phyloP scores from a whole-genome alignment of 2,797 vertebrate genomes.

The Pipistrellus nathusii region DNA sequence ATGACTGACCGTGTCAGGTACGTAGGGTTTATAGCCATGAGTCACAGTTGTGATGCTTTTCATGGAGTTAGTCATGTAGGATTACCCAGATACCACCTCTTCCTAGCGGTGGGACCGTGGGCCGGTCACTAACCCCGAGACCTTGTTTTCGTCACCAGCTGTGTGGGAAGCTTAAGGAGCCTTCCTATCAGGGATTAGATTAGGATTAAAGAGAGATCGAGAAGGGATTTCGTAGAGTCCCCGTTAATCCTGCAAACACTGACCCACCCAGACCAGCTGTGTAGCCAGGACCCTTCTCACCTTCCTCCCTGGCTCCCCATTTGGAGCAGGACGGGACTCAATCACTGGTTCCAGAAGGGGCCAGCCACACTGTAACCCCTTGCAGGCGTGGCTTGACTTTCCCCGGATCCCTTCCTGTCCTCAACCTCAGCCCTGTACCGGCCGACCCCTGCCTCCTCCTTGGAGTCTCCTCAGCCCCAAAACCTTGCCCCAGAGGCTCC shows the following conservation, averaged over 20 bases:
- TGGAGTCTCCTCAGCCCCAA: not conserved
- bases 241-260: not conserved
- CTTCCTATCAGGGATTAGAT: not conserved
- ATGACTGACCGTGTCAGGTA: not conserved
- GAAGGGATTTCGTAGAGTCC: constrained; percentile 11
- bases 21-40: rapidly evolving
- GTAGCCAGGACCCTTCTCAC: not conserved
- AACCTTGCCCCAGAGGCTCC: not conserved
- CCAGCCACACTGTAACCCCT: not conserved
- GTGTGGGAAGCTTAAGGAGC: not conserved
- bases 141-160: not conserved
- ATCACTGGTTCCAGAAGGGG: not conserved
- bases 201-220: constrained; percentile 38
- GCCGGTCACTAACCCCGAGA: not conserved
- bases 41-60: not conserved
- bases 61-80: rapidly evolving
- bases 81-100: not conserved
- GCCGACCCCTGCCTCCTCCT: not conserved
- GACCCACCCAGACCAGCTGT: not conserved
- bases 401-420: not conserved
- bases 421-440: not conserved
- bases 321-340: not conserved
- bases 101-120: not conserved
- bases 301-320: not conserved
- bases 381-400: not conserved